Base-by-base conservation (phyloP, 1,140 invertebrate genomes). In the Scaptomyza hsui region DNA sequence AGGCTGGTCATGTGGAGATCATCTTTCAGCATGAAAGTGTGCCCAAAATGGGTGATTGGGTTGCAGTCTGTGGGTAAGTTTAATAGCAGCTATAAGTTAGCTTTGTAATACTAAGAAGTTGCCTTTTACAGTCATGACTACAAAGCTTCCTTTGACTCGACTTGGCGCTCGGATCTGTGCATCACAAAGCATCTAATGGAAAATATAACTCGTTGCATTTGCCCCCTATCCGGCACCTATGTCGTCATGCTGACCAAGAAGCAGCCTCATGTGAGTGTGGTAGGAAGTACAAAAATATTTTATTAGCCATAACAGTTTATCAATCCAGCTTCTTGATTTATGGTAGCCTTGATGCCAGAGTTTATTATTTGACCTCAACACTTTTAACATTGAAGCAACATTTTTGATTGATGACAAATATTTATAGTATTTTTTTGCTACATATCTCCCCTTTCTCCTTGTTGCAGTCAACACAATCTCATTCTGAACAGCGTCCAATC, bases 161-260 rank as follows among this genome's bases (percentile, higher is more conserved):
- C 82, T 3, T 91, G 90, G 89, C 89, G 89, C 29, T 90, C 89
- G 39, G 90, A 93, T 63, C 85, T 91, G 26, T 94, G 94, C 83
- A 92, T 92, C 15, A 92, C 93, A 18, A 88, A 91, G 73, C 90
- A 91, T 18, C 67, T 93, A 35, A 91, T 92, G 73, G 92, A 92
- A 5, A 92, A 88, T 56, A 90, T 91, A 13, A 94, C 93, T 0
- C 92, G 92, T 59, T 95, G 94, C 86, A 90, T 93, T 32, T 95
- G 94, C 65, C 92, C 93, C 2, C 92, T 91, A 57, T 91, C 92
- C 15, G 94, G 94, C 48, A 94, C 93, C 26, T 94, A 93, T 72
- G 94, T 94, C 4, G 91, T 94, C 13, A 93, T 95, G 69, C 78
- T 94, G 16, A 94, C 93, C 13, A 92, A 93, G 37, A 92, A 92